Evolutionary conservation across 2,888 invertebrate species (phyloP).

Genomic region (Campoletis raptor): DNA sequence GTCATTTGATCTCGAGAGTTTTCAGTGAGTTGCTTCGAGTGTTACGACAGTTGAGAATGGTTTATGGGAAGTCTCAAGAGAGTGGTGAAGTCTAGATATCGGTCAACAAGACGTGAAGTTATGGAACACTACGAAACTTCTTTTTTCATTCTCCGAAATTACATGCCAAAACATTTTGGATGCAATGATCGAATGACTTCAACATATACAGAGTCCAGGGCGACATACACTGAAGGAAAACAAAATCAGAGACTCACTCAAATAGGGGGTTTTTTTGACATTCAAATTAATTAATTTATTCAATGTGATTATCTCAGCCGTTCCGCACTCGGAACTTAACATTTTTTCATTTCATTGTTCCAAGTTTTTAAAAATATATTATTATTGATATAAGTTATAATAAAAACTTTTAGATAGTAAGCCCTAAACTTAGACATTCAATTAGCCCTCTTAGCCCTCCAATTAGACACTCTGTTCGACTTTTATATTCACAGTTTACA

Average conservation of each 20-base stretch:
- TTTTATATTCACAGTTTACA: neutral
- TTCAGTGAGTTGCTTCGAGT: conserved; percentile 3
- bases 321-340: neutral
- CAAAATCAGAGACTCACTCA: neutral
- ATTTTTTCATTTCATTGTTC: neutral
- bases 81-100: conserved; percentile 27
- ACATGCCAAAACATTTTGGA: neutral
- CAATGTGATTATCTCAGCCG: neutral
- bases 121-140: neutral
- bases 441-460: neutral
- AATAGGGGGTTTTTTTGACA: neutral
- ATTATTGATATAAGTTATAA: neutral
- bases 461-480: neutral
- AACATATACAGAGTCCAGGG: neutral
- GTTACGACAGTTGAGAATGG: conserved; percentile 16
- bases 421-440: neutral
- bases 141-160: conserved; percentile 16
- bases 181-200: neutral
- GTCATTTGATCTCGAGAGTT: conserved; percentile 29
- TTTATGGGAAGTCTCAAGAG: conserved; percentile 27
- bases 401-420: neutral
- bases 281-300: neutral
- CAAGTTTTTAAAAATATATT: neutral
- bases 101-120: conserved; percentile 31
- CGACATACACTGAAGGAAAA: neutral